Evolutionary conservation across 2,888 invertebrate genomes (phyloP), one percentile per base, ranked within the genome.

Genomic region (Latrodectus hesperus): DNA sequence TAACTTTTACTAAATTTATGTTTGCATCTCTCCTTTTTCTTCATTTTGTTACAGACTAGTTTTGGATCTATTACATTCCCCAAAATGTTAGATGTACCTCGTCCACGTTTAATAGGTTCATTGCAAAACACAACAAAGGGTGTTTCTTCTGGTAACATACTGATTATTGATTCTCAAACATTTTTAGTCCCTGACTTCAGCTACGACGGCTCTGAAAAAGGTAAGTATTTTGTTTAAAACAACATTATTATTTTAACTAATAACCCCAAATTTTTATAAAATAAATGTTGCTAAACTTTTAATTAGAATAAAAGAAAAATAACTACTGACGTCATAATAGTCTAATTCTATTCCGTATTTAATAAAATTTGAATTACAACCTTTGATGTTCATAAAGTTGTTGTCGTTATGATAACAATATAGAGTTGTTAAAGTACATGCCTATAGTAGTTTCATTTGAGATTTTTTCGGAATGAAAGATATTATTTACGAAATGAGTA

Each of bases 161-260:
- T 96, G 91, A 96, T 98, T 17, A 92, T 98, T 84, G 97, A 98
- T 92, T 96, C 97, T 70, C 96, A 96, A 93, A 97, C 98, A 0
- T 96, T 98, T 93, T 96, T 96, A 93, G 97, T 98, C 90, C 97
- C 97, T 11, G 97, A 97, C 93, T 93, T 98, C 90, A 96, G 97
- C 91, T 97, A 97, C 91, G 97, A 98, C 91, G 97, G 97, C 51
- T 96, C 95, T 1, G 97, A 96, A 0, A 97, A 97, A 0, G 97
- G 89, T 89, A 84, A 74, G 64, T 0, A 49, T 51, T 16, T 16
- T 51, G 1, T n/a, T 16, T 12, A 22, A 17, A 68, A 68, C 6
- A 68, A 26, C 8, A 26, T 0, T 68, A 8, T n/a, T 22, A 68
- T 9, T 68, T 8, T 26, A 1, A 22, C 22, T 22, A 68, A 26